These are phyloP conservation scores for Drosophila equinoxialis DNA, from an alignment of 1,140 invertebrate genomes.

Conservation along the genomic window DNA sequence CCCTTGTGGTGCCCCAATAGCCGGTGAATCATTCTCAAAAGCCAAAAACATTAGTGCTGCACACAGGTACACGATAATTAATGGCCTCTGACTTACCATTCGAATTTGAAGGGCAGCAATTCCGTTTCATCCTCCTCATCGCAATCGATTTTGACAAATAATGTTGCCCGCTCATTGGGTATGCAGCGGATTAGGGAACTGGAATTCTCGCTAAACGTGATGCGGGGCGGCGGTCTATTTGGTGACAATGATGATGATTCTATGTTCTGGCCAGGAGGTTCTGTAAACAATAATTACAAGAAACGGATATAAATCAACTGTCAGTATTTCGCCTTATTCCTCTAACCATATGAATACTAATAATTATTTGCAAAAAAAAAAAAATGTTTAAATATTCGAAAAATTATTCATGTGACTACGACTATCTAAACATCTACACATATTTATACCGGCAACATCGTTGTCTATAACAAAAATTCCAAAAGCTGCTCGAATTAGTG, in stretches of 20 bases:
- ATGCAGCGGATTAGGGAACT: slow-evolving; percentile 76
- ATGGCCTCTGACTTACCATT: slow-evolving; percentile 74
- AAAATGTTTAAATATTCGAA: slow-evolving; percentile 19
- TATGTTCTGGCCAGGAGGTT: slow-evolving; percentile 53
- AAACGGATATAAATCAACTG: slow-evolving; percentile 39
- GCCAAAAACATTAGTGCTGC: slow-evolving; percentile 32
- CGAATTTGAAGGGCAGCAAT: slow-evolving; percentile 78
- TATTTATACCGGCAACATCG: slow-evolving; percentile 35
- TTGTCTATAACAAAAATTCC: not conserved
- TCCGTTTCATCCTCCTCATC: slow-evolving; percentile 71
- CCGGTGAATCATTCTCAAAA: slow-evolving; percentile 53
- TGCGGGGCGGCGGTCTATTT: slow-evolving; percentile 46
- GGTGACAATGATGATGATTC: not conserved
- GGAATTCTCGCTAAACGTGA: slow-evolving; percentile 80
- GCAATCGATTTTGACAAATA: slow-evolving; percentile 82
- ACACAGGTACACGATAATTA: slow-evolving; percentile 5
- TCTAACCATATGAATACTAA: slow-evolving; percentile 34
- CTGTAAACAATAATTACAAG: slow-evolving; percentile 37
- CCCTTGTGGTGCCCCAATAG: slow-evolving; percentile 22
- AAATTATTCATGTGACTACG: slow-evolving; percentile 22
- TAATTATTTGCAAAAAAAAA: slow-evolving; percentile 53
- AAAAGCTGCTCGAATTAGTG: not conserved
- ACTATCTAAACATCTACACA: slow-evolving; percentile 30
- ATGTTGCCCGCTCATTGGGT: slow-evolving; percentile 79
- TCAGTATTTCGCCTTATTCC: slow-evolving; percentile 20